phyloP scores from a whole-genome alignment of 2,797 vertebrate species.

The Gambelia wislizenii region DNA sequence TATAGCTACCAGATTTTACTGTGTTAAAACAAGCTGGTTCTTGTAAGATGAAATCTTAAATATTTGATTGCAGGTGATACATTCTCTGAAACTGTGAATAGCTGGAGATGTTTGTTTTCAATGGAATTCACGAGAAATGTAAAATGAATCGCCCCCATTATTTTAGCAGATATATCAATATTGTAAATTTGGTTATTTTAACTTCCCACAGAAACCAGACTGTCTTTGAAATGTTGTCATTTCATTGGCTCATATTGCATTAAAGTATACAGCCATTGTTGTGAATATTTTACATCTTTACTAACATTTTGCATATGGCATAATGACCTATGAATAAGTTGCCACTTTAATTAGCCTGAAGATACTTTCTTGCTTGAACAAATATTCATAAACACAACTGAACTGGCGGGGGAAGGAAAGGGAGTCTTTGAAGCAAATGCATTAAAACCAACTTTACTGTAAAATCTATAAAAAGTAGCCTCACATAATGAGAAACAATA shows the following conservation, averaged over 20 bases:
- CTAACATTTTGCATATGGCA: constrained; percentile 19
- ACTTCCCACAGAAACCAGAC: constrained; percentile 13
- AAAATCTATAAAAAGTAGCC: constrained; percentile 61
- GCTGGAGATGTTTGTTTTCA: constrained; percentile 1
- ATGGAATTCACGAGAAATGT: background rate
- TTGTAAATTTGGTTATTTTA: constrained; percentile 15
- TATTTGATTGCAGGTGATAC: background rate
- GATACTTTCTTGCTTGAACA: constrained; percentile 42
- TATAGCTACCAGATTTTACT: background rate
- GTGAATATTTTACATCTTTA: constrained; percentile 25
- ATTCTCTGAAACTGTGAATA: background rate
- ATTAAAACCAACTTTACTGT: constrained; percentile 55
- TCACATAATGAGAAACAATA: constrained; percentile 62
- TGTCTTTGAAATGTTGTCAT: constrained; percentile 25
- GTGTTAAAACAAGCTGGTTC: constrained; percentile 7
- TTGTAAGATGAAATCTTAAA: constrained; percentile 14
- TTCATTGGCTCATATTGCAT: constrained; percentile 1
- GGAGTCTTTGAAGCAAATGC: constrained; percentile 65
- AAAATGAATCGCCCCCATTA: constrained; percentile 14
- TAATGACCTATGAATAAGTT: constrained; percentile 38
- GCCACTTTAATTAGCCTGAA: constrained; percentile 32
- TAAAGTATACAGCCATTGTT: background rate
- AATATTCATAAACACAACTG: constrained; percentile 60
- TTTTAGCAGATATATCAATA: constrained; percentile 5
- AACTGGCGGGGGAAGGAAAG: constrained; percentile 39